Evolutionary conservation across 2,888 invertebrate species (phyloP).

Genomic region (Polymixis lichenea): DNA sequence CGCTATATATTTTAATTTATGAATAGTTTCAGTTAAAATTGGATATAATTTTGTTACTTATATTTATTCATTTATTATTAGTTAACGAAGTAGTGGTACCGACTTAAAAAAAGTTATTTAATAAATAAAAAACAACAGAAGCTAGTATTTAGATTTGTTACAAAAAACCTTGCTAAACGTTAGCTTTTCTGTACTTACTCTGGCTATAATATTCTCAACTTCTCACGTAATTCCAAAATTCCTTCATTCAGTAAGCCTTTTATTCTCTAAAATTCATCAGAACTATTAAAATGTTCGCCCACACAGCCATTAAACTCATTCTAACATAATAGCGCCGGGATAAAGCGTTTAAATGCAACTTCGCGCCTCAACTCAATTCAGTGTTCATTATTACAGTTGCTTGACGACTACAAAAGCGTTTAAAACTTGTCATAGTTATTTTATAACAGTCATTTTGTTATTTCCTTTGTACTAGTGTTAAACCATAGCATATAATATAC

Average conservation of each 20-base stretch:
- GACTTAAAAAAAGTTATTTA: too few relatives aligned
- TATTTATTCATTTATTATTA: too few relatives aligned
- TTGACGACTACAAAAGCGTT: slow-evolving; percentile 62
- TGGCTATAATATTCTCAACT: background rate
- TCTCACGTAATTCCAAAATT: background rate
- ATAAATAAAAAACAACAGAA: too few relatives aligned
- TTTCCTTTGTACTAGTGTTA: slow-evolving; percentile 3
- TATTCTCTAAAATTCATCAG: slow-evolving; percentile 4
- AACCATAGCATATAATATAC: background rate
- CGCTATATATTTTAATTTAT: too few relatives aligned
- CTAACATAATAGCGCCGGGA: slow-evolving; percentile 44
- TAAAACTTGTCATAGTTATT: slow-evolving; percentile 67
- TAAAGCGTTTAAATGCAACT: slow-evolving; percentile 64
- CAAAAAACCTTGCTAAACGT: too few relatives aligned
- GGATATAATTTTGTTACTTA: too few relatives aligned
- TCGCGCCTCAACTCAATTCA: slow-evolving; percentile 60
- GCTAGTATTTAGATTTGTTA: too few relatives aligned
- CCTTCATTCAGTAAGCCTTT: background rate
- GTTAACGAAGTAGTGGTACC: too few relatives aligned
- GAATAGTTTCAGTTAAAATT: too few relatives aligned
- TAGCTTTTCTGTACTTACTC: background rate
- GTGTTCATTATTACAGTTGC: slow-evolving; percentile 69
- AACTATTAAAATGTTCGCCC: slow-evolving; percentile 38
- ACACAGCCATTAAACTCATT: slow-evolving; percentile 46
- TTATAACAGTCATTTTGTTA: slow-evolving; percentile 49